These are phyloP conservation scores for Drosophila sproati DNA, from an alignment of 1,140 invertebrate species.

Conservation along the genomic window DNA sequence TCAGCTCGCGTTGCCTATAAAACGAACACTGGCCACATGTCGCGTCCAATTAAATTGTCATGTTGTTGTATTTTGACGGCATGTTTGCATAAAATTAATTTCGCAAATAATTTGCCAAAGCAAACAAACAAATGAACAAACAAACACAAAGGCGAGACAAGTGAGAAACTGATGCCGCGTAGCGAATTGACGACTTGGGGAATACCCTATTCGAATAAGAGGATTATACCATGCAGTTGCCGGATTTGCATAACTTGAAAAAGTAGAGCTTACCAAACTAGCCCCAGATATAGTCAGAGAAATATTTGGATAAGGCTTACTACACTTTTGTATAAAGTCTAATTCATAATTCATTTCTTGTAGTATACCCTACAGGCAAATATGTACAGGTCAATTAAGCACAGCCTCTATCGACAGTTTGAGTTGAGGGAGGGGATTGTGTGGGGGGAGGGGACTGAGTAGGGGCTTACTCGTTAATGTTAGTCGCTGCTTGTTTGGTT, in stretches of 20 bases:
- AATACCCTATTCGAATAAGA: constrained; percentile 7
- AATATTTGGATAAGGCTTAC: no score
- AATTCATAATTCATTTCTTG: background rate
- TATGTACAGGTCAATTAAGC: no score
- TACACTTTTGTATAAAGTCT: background rate
- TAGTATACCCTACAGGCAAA: background rate
- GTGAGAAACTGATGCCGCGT: constrained; percentile 2
- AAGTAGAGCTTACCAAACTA: background rate
- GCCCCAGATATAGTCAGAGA: no score
- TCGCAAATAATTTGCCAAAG: constrained; percentile 79
- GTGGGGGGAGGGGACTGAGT: background rate
- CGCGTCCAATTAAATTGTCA: constrained; percentile 83
- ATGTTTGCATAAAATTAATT: constrained; percentile 84
- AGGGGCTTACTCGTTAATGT: background rate
- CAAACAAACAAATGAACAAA: constrained; percentile 63
- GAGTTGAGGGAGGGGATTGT: background rate
- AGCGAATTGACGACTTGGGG: background rate
- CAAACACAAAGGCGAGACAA: constrained; percentile 30
- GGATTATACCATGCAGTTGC: background rate
- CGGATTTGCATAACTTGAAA: background rate
- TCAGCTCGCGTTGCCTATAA: constrained; percentile 5
- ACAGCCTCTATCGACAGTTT: constrained; percentile 4
- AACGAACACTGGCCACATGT: constrained; percentile 70
- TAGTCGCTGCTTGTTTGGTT: constrained; percentile 35
- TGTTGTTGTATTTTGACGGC: constrained; percentile 80